Base-by-base conservation (phyloP, 2,888 invertebrate genomes). In the Spodoptera picta region DNA sequence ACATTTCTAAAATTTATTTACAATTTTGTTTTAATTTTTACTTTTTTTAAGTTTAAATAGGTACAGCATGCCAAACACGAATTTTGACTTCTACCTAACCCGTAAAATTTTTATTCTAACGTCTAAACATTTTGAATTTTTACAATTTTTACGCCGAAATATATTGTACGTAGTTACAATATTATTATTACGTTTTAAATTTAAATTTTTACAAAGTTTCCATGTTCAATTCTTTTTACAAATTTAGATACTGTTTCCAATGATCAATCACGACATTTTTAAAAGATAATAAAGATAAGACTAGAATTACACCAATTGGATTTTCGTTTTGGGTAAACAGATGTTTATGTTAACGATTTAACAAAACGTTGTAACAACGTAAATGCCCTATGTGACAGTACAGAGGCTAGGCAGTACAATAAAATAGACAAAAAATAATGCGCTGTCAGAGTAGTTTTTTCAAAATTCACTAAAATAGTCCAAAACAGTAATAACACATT, bases 271-370 rank as follows among this genome's bases (percentile, higher is more conserved):
- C 82, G 81, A 82, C 73, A 76, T 69, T 63, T 69, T 69, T 66
- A 66, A 65, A 67, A 65, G 60, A 80, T 81, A 75, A 81, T 84
- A 83, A 80, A 87, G 89, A 85, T 86, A 91, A 88, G 92, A 92
- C 93, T 93, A 93, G 93, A 93, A 84, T 87, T 90, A 90, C 91
- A 92, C 92, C 92, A 91, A 93, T 93, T 88, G 81, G 81, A 83
- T 80, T 74, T 60, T 62, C 65, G 72, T 77, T 78, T 78, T 57
- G 54, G 60, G 64, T 61, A 64, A 80, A 77, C 70, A 80, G 60
- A 68, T 76, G 69, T n/a, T n/a, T n/a, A n/a, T n/a, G n/a, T 65
- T 70, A 73, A 65, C 66, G 66, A 69, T 62, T 66, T 69, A 77
- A 77, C 74, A 83, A 76, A 77, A 77, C 72, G 63, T 69, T 72